A percentile compares a stretch with the other conserved stretches of the same genome.
These are phyloP conservation scores for Eupithecia exiguata DNA, from an alignment of 2,888 invertebrate species.

Conservation along the genomic window DNA sequence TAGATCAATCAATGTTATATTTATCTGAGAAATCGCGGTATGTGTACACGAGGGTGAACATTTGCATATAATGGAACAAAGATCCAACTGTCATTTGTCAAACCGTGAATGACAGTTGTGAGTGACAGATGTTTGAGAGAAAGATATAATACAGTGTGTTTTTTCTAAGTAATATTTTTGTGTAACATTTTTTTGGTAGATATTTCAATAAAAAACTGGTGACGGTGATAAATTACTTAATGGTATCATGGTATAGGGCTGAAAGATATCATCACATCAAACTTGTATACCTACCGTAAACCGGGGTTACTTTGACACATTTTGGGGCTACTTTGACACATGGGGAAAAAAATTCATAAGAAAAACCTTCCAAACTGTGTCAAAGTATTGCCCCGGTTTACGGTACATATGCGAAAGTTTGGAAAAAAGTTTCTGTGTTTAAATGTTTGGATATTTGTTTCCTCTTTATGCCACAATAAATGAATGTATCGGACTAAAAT, in stretches of 20 bases:
- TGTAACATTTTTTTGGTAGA: not conserved
- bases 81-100: constrained; percentile 63
- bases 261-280: no score
- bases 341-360: no score
- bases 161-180: not conserved
- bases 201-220: constrained; percentile 24
- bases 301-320: no score
- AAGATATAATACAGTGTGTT: constrained; percentile 56
- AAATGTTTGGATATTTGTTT: no score
- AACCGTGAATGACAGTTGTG: constrained; percentile 61
- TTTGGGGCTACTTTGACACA: no score
- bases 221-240: not conserved
- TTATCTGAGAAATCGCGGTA: constrained; percentile 57
- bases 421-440: no score
- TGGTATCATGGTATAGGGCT: not conserved
- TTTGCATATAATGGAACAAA: constrained; percentile 79
- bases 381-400: no score
- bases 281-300: no score
- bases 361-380: no score
- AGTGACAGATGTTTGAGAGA: constrained; percentile 34
- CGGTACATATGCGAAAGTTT: no score
- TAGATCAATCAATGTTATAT: constrained; percentile 64
- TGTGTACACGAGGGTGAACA: constrained; percentile 71
- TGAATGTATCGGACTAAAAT: no score
- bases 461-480: no score